Evolutionary conservation across 2,888 invertebrate species (phyloP).

Genomic region (Tachystola acroxantha): DNA sequence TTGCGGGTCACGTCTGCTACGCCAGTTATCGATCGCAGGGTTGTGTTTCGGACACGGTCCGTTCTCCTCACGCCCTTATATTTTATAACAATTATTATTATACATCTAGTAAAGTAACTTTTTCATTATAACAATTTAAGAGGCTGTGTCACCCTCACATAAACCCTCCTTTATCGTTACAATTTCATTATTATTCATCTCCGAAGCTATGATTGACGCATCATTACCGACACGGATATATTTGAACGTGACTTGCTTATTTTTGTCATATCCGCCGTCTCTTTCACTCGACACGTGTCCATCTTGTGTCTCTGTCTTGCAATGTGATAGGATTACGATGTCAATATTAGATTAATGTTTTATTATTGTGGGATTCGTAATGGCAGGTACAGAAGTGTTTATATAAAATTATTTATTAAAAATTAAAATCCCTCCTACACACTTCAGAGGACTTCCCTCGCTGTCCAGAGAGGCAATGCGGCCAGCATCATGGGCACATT

Average conservation of each 20-base stretch:
- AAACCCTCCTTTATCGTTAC: not conserved
- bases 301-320: conserved; percentile 18
- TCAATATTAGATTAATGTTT: conserved; percentile 25
- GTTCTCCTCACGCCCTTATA: too few species aligned
- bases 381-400: conserved; percentile 22
- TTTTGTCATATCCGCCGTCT: conserved; percentile 16
- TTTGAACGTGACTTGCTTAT: conserved; percentile 38
- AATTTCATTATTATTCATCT: conserved; percentile 22
- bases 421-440: not conserved
- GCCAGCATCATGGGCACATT: too few species aligned
- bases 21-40: too few species aligned
- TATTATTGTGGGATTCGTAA: conserved; percentile 21
- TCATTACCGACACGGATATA: conserved; percentile 37
- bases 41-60: too few species aligned
- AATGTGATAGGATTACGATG: conserved; percentile 31
- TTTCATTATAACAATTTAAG: too few species aligned
- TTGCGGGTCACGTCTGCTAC: too few species aligned
- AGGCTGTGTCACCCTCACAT: not conserved
- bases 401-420: not conserved
- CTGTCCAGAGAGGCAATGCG: too few species aligned
- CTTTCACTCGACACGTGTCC: conserved; percentile 17
- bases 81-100: too few species aligned
- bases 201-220: conserved; percentile 38
- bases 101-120: too few species aligned
- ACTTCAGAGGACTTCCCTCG: not conserved